phyloP scores from a whole-genome alignment of 2,888 invertebrate genomes.

The Caenorhabditis angaria region DNA sequence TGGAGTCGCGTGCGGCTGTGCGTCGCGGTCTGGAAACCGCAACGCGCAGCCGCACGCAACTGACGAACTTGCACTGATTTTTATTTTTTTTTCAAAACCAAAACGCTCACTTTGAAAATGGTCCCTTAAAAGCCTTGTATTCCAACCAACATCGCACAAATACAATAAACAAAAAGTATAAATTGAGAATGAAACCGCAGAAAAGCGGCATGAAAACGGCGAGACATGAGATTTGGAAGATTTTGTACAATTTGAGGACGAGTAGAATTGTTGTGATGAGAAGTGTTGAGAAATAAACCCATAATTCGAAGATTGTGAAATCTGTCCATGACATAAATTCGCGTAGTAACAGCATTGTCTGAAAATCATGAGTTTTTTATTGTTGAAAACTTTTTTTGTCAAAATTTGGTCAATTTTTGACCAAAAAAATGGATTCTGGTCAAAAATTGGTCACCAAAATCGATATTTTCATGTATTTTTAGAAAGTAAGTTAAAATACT shows the following conservation, averaged over 20 bases:
- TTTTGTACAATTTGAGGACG: conserved; percentile 69
- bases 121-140: conserved; percentile 78
- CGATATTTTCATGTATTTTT: too few relatives aligned
- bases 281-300: conserved; percentile 85
- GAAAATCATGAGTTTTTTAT: neutral
- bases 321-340: conserved; percentile 93
- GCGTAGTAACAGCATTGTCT: conserved; percentile 79
- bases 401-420: neutral
- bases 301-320: conserved; percentile 92
- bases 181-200: conserved; percentile 88
- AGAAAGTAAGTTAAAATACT: too few relatives aligned
- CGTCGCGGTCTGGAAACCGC: too few relatives aligned
- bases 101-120: conserved; percentile 47
- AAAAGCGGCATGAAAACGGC: conserved; percentile 89
- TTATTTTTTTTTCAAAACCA: neutral
- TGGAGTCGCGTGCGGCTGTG: too few relatives aligned
- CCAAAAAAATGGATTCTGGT: neutral
- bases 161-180: conserved; percentile 93
- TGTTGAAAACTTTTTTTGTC: neutral
- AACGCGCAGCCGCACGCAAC: too few relatives aligned
- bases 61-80: too few relatives aligned
- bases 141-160: conserved; percentile 88
- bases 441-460: neutral
- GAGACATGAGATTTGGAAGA: conserved; percentile 81
- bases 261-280: conserved; percentile 85